Evolutionary conservation across 2,888 invertebrate species (phyloP).

Genomic region (Ichneumoninae sp.): DNA sequence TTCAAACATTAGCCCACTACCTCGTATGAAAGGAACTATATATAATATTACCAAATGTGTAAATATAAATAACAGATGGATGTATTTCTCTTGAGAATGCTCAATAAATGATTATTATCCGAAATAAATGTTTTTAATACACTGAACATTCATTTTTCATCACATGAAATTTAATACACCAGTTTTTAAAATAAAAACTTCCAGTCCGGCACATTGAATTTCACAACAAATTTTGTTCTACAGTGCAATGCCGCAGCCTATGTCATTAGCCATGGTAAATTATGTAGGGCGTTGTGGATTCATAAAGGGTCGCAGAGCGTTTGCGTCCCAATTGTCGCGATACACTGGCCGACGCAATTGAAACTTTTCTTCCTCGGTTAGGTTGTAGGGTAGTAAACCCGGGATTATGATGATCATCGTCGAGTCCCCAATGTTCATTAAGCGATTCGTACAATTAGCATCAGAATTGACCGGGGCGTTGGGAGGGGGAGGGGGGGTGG

Average conservation of each 20-base stretch:
- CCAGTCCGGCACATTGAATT: too few species aligned
- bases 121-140: too few species aligned
- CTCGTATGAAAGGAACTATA: too few species aligned
- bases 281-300: not conserved
- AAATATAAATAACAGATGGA: too few species aligned
- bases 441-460: conserved; percentile 28
- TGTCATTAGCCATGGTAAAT: not conserved
- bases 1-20: too few species aligned
- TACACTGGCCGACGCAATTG: conserved; percentile 43
- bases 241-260: not conserved
- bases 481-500: not conserved
- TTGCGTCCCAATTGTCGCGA: not conserved
- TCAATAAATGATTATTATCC: too few species aligned
- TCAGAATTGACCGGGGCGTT: not conserved
- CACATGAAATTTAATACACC: too few species aligned
- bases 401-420: conserved; percentile 16
- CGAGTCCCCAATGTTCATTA: conserved; percentile 17
- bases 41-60: too few species aligned
- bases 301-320: not conserved
- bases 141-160: too few species aligned
- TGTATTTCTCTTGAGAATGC: too few species aligned
- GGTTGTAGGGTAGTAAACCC: conserved; percentile 5
- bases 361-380: conserved; percentile 33
- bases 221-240: not conserved
- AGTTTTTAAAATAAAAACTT: too few species aligned